A percentile compares a stretch with the other conserved stretches of the same genome.
phyloP scores from a whole-genome alignment of 2,797 vertebrate genomes.

The Sylvia borin region DNA sequence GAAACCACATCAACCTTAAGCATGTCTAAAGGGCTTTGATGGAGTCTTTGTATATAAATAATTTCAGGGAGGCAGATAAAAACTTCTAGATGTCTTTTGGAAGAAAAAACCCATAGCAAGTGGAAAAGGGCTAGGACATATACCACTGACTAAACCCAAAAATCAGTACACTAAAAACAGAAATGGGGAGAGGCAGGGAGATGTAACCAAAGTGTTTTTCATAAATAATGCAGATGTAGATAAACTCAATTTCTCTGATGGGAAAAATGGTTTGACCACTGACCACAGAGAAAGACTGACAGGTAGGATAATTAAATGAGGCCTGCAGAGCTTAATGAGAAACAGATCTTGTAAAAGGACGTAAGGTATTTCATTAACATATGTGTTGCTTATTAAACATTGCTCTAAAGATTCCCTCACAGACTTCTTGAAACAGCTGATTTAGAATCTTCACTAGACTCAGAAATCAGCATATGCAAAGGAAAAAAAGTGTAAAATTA shows the following conservation, averaged over 20 bases:
- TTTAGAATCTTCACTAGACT: neutral
- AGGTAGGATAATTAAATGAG: neutral
- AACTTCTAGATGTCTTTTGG: neutral
- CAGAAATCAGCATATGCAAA: neutral
- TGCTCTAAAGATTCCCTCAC: neutral
- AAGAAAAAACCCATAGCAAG: neutral
- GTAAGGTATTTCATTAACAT: neutral
- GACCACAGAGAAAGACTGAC: neutral
- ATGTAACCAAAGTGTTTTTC: neutral
- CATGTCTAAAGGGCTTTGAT: neutral
- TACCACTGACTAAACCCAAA: neutral
- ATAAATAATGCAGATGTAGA: neutral
- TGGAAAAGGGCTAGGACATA: neutral
- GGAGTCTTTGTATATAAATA: neutral
- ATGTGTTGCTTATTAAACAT: neutral
- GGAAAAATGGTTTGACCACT: neutral
- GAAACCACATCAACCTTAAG: neutral
- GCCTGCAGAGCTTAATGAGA: neutral
- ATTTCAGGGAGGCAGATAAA: neutral
- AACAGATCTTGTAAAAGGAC: neutral
- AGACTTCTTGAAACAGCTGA: neutral
- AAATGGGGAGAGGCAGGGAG: neutral
- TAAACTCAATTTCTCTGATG: neutral
- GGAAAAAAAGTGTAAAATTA: neutral
- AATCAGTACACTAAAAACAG: neutral